Evolutionary conservation across 1,140 invertebrate species (phyloP).

Genomic region (Laupala kohalensis): DNA sequence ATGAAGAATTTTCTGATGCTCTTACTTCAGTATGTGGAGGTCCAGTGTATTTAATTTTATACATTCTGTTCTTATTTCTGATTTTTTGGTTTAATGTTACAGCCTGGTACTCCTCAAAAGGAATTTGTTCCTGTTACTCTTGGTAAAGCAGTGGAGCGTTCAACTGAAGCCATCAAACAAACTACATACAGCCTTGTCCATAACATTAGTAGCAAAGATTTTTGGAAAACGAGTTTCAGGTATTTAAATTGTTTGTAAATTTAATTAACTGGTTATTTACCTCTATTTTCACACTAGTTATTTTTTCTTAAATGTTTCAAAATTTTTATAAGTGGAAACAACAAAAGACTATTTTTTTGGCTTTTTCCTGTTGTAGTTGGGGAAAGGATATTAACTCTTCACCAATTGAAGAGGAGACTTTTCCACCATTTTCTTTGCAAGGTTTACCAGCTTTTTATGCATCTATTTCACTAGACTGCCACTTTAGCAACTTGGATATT

Average conservation of each 20-base stretch:
- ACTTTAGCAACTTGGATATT: slow-evolving; percentile 25
- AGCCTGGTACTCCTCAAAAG: slow-evolving; percentile 23
- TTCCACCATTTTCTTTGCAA: slow-evolving; percentile 17
- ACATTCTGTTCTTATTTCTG: too few species aligned
- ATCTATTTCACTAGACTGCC: slow-evolving; percentile 23
- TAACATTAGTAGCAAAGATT: slow-evolving; percentile 26
- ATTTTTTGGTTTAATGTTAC: slow-evolving; percentile 11
- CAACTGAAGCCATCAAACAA: slow-evolving; percentile 27
- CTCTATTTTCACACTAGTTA: too few species aligned
- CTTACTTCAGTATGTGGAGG: slow-evolving; percentile 13
- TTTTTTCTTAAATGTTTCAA: too few species aligned
- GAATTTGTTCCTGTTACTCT: slow-evolving; percentile 31
- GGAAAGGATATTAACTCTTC: slow-evolving; percentile 3
- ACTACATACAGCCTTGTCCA: slow-evolving; percentile 29
- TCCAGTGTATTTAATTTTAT: too few species aligned
- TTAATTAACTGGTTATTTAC: too few species aligned
- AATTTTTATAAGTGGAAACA: slow-evolving; percentile 5
- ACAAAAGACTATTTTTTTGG: background rate
- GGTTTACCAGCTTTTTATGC: slow-evolving; percentile 33
- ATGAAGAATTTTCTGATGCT: slow-evolving; percentile 14
- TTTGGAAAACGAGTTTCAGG: slow-evolving; percentile 29
- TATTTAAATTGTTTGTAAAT: slow-evolving; percentile 18
- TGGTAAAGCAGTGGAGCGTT: slow-evolving; percentile 29
- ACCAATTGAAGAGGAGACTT: background rate
- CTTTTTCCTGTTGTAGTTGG: slow-evolving; percentile 9